Evolutionary conservation across 2,888 invertebrate genomes (phyloP), one percentile per base, ranked within the genome.

Genomic region (Zonitis immaculata): DNA sequence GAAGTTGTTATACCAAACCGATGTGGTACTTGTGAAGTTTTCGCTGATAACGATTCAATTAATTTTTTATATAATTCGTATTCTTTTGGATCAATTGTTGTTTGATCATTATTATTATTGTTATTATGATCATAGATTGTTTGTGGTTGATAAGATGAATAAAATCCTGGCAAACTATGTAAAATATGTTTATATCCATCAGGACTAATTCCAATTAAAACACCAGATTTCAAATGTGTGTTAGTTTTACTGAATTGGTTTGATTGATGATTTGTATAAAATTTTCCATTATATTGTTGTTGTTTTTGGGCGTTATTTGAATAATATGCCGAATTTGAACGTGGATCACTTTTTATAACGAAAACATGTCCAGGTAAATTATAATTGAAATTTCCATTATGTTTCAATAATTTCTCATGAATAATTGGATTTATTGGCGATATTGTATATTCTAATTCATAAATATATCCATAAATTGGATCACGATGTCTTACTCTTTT

Each of bases 361-460:
- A 84, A 87, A n/a, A 83, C 82, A 69, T 83, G 79, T 1, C 82
- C 79, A 6, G 82, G 80, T 52, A 79, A 76, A 56, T 79, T 78
- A 60, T 79, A 78, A 28, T 76, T 70, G 51, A 73, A 73, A 48
- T 66, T 63, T 1, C 79, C 79, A 54, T 77, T 77, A 58, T 71
- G 75, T 45, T 60, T 66, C n/a, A 70, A 57, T 45, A 66, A 68
- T n/a, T 58, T 63, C 18, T 60, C 59, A 14, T 52, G 55, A 27
- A 75, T 69, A 47, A 73, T 69, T 49, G 75, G 75, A 52, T 75
- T 77, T n/a, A 79, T 75, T 2, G 81, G 79, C 49, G 83, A 81
- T 6, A 88, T 80, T 3, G 83, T 85, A 66, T 85, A 86, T 66
- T 86, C 85, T 57, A 87, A 73, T 71, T 87, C 87, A 65, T 84